A percentile compares a stretch with the other conserved stretches of the same genome.
phyloP scores from a whole-genome alignment of 2,888 invertebrate genomes.

The Bellardia bayeri region DNA sequence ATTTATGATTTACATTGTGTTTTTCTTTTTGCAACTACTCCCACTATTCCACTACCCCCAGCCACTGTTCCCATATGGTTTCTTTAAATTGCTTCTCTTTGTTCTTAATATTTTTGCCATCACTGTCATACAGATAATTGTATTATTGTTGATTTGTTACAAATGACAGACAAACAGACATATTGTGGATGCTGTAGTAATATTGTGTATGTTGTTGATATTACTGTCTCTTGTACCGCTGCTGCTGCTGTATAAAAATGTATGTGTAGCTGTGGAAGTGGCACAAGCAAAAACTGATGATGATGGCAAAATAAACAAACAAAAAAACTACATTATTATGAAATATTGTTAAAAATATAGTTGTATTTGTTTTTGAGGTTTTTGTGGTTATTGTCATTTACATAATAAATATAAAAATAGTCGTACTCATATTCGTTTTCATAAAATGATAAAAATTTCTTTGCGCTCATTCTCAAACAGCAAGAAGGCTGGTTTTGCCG shows the following conservation, averaged over 20 bases:
- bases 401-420: slow-evolving; percentile 13
- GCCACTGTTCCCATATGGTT: background rate
- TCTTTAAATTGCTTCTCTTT: background rate
- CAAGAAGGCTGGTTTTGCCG: background rate
- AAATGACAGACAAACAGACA: slow-evolving; percentile 20
- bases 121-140: slow-evolving; percentile 34
- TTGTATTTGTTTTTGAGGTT: slow-evolving; percentile 3
- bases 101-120: slow-evolving; percentile 2
- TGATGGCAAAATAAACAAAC: background rate
- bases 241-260: background rate
- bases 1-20: background rate
- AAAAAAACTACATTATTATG: slow-evolving; percentile 13
- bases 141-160: slow-evolving; percentile 40
- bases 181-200: background rate
- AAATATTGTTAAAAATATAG: slow-evolving; percentile 14
- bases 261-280: background rate
- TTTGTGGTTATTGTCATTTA: slow-evolving; percentile 4
- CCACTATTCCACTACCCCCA: background rate
- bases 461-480: background rate
- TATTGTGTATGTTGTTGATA: background rate
- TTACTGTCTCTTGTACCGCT: background rate
- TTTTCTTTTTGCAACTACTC: background rate
- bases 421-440: background rate
- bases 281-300: background rate
- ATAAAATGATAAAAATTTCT: background rate